Evolutionary conservation across 1,140 invertebrate genomes (phyloP).

Genomic region (Pantala flavescens): DNA sequence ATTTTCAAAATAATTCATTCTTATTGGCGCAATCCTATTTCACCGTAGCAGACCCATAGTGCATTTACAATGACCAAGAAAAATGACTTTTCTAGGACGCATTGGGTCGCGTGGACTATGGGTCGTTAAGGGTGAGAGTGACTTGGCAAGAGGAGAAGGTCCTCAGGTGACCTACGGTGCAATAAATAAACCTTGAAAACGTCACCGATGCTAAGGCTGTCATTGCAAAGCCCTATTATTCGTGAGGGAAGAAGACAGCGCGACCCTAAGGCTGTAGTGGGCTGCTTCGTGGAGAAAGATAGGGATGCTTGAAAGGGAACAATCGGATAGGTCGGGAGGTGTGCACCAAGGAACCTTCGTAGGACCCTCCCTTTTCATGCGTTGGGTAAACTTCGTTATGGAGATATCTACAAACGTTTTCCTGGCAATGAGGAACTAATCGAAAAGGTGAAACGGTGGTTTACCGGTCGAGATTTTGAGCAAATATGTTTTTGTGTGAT

Average conservation of each 20-base stretch:
- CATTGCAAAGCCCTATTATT: background rate
- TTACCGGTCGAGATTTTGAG: background rate
- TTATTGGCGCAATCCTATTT: no score
- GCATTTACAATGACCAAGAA: no score
- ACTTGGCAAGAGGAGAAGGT: no score
- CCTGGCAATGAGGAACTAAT: background rate
- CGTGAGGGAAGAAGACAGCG: background rate
- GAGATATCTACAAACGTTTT: background rate
- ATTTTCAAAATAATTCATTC: no score
- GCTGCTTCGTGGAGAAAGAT: background rate
- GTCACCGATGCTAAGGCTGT: background rate
- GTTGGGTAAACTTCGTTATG: background rate
- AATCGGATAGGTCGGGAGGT: background rate
- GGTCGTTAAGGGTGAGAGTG: no score
- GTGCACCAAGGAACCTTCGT: background rate
- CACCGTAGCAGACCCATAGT: no score
- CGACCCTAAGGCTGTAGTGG: background rate
- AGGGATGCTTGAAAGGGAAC: background rate
- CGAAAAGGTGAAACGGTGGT: background rate
- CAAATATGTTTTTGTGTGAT: background rate
- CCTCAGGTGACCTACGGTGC: background rate
- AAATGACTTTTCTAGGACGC: no score
- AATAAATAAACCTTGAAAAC: background rate
- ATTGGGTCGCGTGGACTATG: no score
- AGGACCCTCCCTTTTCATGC: background rate